Base-by-base conservation (phyloP, 2,797 vertebrate genomes). In the Hirundo rustica region DNA sequence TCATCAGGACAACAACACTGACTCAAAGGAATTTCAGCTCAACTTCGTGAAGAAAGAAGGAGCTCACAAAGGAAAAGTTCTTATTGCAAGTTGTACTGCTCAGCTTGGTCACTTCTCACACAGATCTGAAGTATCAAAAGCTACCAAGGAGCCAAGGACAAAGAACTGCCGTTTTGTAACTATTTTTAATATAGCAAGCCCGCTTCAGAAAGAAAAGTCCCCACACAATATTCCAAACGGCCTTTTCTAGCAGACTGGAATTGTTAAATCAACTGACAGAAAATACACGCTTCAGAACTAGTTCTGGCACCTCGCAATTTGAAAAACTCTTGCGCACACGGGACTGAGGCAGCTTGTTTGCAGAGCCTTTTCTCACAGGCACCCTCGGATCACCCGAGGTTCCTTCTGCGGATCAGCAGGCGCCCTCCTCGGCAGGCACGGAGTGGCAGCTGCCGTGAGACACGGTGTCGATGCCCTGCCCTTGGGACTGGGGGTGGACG, bases 401-500 rank as follows among this genome's bases (percentile, higher is more conserved):
- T 58, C 64, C 50, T 32, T 13, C 18, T 4, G 47, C 0, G 1
- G 0, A 7, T 11, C 94, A 58, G 94, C 91, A 95, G 97, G 71
- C 3, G 23, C 72, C 82, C 4, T 98, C 97, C 62, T 98, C 98
- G 8, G 97, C 91, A 2, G 96, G 94, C 9, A 36, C 92, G 10
- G 97, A 97, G 71, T 97, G 97, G 92, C 96, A 93, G 92, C 98
- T 98, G 81, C 97, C 97, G 2, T 97, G 98, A 32, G 98, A 98
- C 70, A 97, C 94, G 27, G 97, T 97, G 86, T 96, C 97, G 20
- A 98, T 97, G 94, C 97, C 96, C 76, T 97, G 98, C 18, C 92
- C 98, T 50, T 98, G 97, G 26, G 86, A 92, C 87, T 98, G 98
- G 10, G 93, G 98, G 92, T 98, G 98, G 16, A 98, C 94, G 58